Base-by-base conservation (phyloP, 2,888 invertebrate genomes). In the Eristalis arbustorum region DNA sequence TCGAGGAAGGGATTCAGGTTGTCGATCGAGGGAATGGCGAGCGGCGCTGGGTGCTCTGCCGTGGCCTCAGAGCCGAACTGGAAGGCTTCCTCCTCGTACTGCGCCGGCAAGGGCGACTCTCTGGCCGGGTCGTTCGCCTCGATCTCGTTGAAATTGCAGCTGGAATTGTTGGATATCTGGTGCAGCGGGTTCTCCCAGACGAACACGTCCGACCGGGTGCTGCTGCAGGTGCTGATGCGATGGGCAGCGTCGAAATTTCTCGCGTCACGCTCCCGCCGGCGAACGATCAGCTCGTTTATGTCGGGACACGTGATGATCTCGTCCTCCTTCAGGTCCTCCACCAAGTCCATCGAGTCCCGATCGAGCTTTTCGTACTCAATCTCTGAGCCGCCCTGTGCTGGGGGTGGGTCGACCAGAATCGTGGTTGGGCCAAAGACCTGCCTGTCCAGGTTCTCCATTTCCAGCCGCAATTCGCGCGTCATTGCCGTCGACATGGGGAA, bases 401-500 rank as follows among this genome's bases (percentile, higher is more conserved):
- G 89, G 4, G 89, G 90, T 0, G 83, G 83, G 8, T 75, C 83
- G 14, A 87, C 71, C 3, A 75, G 37, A 10, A 87, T 18, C 11
- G 78, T 63, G 4, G 83, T 59, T 63, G 91, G 93, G 0, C 97
- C 97, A 90, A 97, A 97, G 4, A 97, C 96, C 92, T 96, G 97
- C 10, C 97, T 94, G 92, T 97, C 97, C 89, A 97, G 93, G 91
- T 96, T 97, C 90, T 97, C 97, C 88, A 97, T 92, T 91, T 97
- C 97, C 66, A 97, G 94, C 89, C 96, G 94, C 89, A 97, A 92
- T 91, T 97, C 97, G 89, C 97, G 94, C 0, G 97, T 97, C 93
- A 97, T 96, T 2, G 97, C 96, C 4, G 97, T 97, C 0, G 97
- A 96, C 95, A 98, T 96, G 2, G 97, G 97, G 90, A 96, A 96